Conservation (phyloP, 2,888 invertebrate genomes). For the Aromia moschata region DNA sequence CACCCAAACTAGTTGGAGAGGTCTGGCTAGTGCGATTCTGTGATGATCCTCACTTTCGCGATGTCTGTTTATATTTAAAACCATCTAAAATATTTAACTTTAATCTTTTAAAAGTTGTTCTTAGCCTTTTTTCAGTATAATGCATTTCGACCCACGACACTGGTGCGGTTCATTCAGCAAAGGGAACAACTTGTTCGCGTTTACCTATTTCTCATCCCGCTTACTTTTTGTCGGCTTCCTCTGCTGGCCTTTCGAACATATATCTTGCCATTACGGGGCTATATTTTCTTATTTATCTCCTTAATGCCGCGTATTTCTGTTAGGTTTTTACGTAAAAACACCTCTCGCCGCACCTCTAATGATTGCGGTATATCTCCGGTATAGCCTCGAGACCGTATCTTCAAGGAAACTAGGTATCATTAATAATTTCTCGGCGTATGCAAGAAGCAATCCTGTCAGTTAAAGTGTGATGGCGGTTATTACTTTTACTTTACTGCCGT, state of each 20-base stretch:
- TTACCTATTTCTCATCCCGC: constrained; percentile 36
- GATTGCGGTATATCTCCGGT: constrained; percentile 43
- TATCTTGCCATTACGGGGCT: constrained; percentile 54
- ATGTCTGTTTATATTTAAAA: too few species aligned
- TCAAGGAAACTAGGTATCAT: constrained; percentile 41
- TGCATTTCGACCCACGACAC: too few species aligned
- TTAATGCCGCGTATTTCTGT: constrained; percentile 46
- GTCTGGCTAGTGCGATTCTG: too few species aligned
- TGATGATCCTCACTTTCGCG: too few species aligned
- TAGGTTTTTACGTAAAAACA: constrained; percentile 46
- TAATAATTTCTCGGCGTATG: constrained; percentile 42
- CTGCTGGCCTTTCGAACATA: constrained; percentile 51
- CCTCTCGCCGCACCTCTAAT: constrained; percentile 44
- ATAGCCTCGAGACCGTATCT: constrained; percentile 27
- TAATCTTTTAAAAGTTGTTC: too few species aligned
- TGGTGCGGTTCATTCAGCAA: constrained; percentile 10
- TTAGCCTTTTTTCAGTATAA: too few species aligned
- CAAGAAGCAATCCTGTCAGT: constrained; percentile 40
- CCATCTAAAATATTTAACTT: too few species aligned
- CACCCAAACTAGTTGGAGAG: too few species aligned
- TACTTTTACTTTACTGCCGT: constrained; percentile 32
- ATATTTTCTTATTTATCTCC: constrained; percentile 57
- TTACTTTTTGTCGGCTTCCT: constrained; percentile 37
- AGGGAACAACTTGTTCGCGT: constrained; percentile 37
- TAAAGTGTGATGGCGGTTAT: constrained; percentile 41